A percentile compares a stretch with the other conserved stretches of the same genome.
phyloP scores from a whole-genome alignment of 2,113 vertebrate species.

The Megaptera novaeangliae region DNA sequence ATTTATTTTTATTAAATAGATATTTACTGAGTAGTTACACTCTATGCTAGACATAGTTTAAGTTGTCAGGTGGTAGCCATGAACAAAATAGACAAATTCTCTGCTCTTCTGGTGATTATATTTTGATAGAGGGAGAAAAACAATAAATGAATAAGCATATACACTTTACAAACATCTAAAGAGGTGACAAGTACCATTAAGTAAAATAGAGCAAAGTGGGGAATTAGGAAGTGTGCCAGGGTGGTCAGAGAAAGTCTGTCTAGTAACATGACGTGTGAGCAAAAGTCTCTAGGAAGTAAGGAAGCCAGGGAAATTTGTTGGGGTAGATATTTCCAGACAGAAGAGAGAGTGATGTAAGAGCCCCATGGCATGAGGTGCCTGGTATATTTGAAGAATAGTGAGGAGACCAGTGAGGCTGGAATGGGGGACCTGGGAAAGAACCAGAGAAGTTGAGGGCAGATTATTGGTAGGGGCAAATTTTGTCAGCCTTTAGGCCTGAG shows the following conservation, averaged over 20 bases:
- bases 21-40: not conserved
- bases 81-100: not conserved
- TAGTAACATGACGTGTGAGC: not conserved
- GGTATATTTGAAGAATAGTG: not conserved
- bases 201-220: not conserved
- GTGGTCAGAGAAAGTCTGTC: not conserved
- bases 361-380: too few species aligned
- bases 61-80: not conserved
- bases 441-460: not conserved
- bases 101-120: not conserved
- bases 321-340: not conserved
- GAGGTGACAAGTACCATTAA: not conserved
- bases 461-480: not conserved
- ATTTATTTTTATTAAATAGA: not conserved
- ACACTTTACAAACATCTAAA: not conserved
- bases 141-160: not conserved
- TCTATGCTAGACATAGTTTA: not conserved
- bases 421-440: fast-evolving
- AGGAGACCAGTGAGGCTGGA: not conserved
- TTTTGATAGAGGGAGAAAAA: not conserved
- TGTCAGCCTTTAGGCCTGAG: not conserved
- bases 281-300: not conserved
- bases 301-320: not conserved
- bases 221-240: not conserved
- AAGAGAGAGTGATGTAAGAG: not conserved